Percentiles rank a stretch among this genome's conserved stretches.
Evolutionary conservation across 2,113 vertebrate species (phyloP).

Genomic region (Otus sunia): DNA sequence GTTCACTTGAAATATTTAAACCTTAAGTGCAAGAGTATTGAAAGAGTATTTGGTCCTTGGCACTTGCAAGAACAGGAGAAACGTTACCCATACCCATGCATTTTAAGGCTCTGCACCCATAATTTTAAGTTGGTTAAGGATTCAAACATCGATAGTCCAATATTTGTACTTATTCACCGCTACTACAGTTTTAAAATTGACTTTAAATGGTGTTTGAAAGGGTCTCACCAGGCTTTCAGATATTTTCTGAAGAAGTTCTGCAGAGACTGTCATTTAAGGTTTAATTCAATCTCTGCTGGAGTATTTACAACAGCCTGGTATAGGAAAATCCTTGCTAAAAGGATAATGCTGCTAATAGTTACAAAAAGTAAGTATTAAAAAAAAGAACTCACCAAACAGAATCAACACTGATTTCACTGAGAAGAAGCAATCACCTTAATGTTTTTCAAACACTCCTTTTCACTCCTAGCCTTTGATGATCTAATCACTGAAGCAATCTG

Average conservation of each 20-base stretch:
- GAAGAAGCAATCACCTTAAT: slow-evolving; percentile 5
- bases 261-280: not conserved
- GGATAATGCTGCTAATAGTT: not conserved
- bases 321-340: not conserved
- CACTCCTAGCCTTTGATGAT: slow-evolving; percentile 1
- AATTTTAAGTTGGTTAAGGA: not conserved
- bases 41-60: not conserved
- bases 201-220: not conserved
- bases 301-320: not conserved
- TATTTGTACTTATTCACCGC: not conserved
- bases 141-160: not conserved
- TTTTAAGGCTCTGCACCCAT: not conserved
- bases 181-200: not conserved
- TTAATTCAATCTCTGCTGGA: not conserved
- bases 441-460: not conserved
- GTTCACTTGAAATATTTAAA: not conserved
- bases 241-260: not conserved
- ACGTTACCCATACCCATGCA: not conserved
- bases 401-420: not conserved
- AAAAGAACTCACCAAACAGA: not conserved
- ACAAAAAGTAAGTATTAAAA: not conserved
- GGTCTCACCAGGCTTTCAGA: not conserved
- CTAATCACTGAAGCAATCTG: slow-evolving; percentile 15
- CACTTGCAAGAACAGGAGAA: not conserved
- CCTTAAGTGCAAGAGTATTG: not conserved